Evolutionary conservation across 2,113 vertebrate genomes (phyloP), one percentile per base, ranked within the genome.

Genomic region (Lathamus discolor): DNA sequence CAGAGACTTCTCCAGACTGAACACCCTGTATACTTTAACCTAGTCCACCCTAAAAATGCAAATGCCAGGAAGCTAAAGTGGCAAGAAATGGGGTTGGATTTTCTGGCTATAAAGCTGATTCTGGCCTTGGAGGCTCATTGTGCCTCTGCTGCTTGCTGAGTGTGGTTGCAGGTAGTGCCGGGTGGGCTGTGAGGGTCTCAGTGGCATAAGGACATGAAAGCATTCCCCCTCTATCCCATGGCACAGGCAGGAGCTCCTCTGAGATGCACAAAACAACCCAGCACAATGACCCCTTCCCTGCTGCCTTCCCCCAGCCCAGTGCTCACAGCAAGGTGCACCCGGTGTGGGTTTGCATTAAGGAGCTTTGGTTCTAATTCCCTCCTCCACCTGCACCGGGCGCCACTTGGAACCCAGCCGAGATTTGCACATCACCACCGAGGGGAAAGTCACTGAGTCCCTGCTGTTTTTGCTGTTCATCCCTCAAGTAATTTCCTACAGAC

Each of bases 321-420:
- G 49, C 28, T 49, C 13, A 6, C 43, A 27, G 92, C 96, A 86
- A 96, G 86, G 74, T 90, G 87, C 1, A 4, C 76, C 78, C 2
- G 3, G 29, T 3, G 41, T 4, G 12, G 73, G 81, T 54, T 64
- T 74, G 48, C 1, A 0, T 64, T 90, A 75, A 93, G 88, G 73
- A 86, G 91, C 80, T 83, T 95, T 85, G 63, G 33, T 86, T 95
- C 88, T 74, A 95, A 97, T 96, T 93, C 88, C 92, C 15, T 67
- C 54, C 79, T 91, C 74, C 20, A 33, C 37, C 96, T 80, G 91
- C 39, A 48, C 67, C 2, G 4, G 44, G 37, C 7, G 4, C 46
- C 4, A 0, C 86, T 81, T 91, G 88, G 79, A 73, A 61, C 52
- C 66, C 13, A 1, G 92, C 95, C 43, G 72, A 96, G 92, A 20